Conservation (phyloP, 2,888 invertebrate genomes). For the Mellilla xanthometata region DNA sequence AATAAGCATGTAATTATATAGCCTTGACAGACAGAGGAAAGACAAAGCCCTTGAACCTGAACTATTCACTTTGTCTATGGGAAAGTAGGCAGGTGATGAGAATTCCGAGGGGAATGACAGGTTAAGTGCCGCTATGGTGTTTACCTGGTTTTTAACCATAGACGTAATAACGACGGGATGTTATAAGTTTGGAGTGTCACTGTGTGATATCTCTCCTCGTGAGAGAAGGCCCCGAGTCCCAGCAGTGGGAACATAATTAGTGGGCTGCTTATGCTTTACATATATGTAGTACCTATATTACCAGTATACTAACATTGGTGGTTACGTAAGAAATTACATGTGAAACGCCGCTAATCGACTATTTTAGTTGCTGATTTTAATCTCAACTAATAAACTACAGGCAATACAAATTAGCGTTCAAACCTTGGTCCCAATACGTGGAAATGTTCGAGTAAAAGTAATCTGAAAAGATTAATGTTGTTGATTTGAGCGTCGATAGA, state of each 20-base stretch:
- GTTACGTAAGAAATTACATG: too few relatives aligned
- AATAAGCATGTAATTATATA: background rate
- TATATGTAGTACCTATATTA: too few relatives aligned
- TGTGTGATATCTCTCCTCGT: too few relatives aligned
- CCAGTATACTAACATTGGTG: too few relatives aligned
- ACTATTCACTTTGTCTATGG: slow-evolving; percentile 9
- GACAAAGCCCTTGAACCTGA: slow-evolving; percentile 9
- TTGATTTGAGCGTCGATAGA: slow-evolving; percentile 4
- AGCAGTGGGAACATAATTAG: too few relatives aligned
- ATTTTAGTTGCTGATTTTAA: slow-evolving; percentile 3
- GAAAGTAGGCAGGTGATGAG: slow-evolving; percentile 9
- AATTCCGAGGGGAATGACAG: background rate
- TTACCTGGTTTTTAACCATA: too few relatives aligned
- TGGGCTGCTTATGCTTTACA: too few relatives aligned
- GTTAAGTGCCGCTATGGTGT: too few relatives aligned
- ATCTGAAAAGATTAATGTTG: slow-evolving; percentile 4
- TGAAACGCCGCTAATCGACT: slow-evolving; percentile 5
- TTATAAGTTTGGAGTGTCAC: too few relatives aligned
- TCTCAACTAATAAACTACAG: slow-evolving; percentile 8
- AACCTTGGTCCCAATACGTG: slow-evolving; percentile 10
- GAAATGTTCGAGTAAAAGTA: slow-evolving; percentile 2
- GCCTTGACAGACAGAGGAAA: slow-evolving; percentile 9
- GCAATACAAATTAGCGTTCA: slow-evolving; percentile 4
- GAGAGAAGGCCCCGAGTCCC: too few relatives aligned
- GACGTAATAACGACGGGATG: too few relatives aligned